Base-by-base conservation (phyloP, 1,140 invertebrate genomes). In the Drosophila pruinosa region DNA sequence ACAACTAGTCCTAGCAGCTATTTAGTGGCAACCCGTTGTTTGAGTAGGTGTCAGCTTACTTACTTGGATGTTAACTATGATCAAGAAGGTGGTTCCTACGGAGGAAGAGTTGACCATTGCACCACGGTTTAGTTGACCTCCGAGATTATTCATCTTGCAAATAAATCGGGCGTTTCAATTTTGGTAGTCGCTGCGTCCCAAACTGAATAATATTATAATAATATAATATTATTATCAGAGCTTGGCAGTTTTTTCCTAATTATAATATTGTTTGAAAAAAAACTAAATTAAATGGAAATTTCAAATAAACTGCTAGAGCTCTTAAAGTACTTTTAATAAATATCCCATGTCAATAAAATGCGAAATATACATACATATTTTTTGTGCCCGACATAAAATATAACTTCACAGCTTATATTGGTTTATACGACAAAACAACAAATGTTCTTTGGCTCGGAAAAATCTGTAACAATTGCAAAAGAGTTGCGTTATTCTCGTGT, bases 11-110 rank as follows among this genome's bases (percentile, higher is more conserved):
- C n/a, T 34, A 8, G 12, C 43, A 2, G 15, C 1, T 22, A 8
- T 0, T 8, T 1, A 2, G 4, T 26, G n/a, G n/a, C 34, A 38
- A 7, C 15, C 12, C 12, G 10, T 4, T 1, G 10, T 1, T 8
- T 22, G 5, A 26, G 19, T 1, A 1, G 8, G 0, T 0, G 6
- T 17, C 83, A 85, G 78, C 91, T 92, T 92, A 92, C 91, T 92
- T 92, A 92, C 92, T 91, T 92, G 92, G 93, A 93, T 92, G 91
- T 91, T 76, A 91, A 93, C 92, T 92, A 89, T 93, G 93, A 94
- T 94, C 93, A 93, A 36, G 71, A 93, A 94, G 94, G 93, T 91
- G 92, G 93, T 94, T 93, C 91, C 92, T 92, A 92, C 93, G 93
- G 92, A 91, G 91, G 73, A 93, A 94, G 93, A 91, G 93, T 92